These are phyloP conservation scores for Leucophenga varia DNA, from an alignment of 1,140 invertebrate genomes.

Conservation along the genomic window DNA sequence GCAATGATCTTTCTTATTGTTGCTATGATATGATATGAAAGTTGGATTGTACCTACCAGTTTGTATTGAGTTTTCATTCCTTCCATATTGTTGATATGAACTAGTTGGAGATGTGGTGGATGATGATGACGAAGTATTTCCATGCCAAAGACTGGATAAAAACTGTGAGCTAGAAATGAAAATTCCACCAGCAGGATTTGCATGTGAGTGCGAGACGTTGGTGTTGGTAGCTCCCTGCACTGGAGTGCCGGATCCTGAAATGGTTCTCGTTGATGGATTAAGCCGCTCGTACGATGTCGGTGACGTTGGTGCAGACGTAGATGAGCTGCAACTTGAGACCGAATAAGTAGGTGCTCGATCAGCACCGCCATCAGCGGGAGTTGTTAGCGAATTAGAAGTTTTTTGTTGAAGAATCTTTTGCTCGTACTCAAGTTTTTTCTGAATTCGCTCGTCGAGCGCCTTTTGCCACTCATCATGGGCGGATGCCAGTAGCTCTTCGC, in stretches of 20 bases:
- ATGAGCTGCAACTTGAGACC: slow-evolving; percentile 9
- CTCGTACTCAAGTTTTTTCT: slow-evolving; percentile 28
- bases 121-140: slow-evolving; percentile 20
- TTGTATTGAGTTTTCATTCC: too few relatives aligned
- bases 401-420: slow-evolving; percentile 6
- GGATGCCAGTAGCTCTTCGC: slow-evolving; percentile 14
- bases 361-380: slow-evolving; percentile 52
- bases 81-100: too few relatives aligned
- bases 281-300: slow-evolving; percentile 28
- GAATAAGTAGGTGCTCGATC: slow-evolving; percentile 12
- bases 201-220: neutral
- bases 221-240: neutral
- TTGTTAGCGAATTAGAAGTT: slow-evolving; percentile 14
- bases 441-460: slow-evolving; percentile 28
- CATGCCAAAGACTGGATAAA: slow-evolving; percentile 66
- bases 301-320: slow-evolving; percentile 30
- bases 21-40: too few relatives aligned
- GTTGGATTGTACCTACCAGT: too few relatives aligned
- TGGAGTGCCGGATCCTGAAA: slow-evolving; percentile 5
- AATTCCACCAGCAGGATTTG: slow-evolving; percentile 32
- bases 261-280: slow-evolving; percentile 10
- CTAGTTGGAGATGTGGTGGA: neutral
- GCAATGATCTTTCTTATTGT: too few relatives aligned
- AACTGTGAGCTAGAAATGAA: slow-evolving; percentile 62
- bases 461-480: slow-evolving; percentile 38